phyloP scores from a whole-genome alignment of 2,113 vertebrate species.

The Corynorhinus townsendii region DNA sequence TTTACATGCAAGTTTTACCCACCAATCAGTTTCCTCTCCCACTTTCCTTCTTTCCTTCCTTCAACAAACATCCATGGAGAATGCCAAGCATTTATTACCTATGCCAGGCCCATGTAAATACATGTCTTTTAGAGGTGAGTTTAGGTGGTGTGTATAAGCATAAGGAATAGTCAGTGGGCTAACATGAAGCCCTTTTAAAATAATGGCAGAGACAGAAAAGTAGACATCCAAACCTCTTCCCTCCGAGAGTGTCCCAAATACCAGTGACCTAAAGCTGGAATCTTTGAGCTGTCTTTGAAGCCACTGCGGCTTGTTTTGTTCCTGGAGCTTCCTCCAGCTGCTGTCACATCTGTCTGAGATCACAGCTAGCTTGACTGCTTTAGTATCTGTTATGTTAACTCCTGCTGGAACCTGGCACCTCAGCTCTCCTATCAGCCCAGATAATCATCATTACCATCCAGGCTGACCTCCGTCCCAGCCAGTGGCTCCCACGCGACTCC shows the following conservation, averaged over 20 bases:
- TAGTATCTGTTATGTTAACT: constrained; percentile 40
- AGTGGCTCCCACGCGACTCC: neutral
- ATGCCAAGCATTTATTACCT: neutral
- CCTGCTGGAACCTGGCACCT: constrained; percentile 45
- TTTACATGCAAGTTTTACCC: neutral
- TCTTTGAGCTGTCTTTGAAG: constrained; percentile 45
- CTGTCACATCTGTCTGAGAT: constrained; percentile 59
- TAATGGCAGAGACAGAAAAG: neutral
- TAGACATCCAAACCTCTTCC: neutral
- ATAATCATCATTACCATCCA: constrained; percentile 32
- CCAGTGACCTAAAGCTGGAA: constrained; percentile 4
- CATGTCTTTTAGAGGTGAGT: neutral
- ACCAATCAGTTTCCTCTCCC: neutral
- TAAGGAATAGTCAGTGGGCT: neutral
- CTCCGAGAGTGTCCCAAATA: neutral
- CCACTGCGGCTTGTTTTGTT: constrained; percentile 30
- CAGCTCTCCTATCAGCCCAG: neutral
- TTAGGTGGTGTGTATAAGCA: neutral
- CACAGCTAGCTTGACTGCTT: constrained; percentile 29
- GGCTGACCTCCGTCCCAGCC: constrained; percentile 3
- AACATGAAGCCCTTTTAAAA: constrained; percentile 7
- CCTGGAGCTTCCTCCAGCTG: constrained; percentile 60
- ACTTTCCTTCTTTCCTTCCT: neutral
- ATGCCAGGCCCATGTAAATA: neutral
- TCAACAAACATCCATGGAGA: neutral